Base-by-base conservation (phyloP, 2,113 vertebrate genomes). In the Nyctibius bracteatus region DNA sequence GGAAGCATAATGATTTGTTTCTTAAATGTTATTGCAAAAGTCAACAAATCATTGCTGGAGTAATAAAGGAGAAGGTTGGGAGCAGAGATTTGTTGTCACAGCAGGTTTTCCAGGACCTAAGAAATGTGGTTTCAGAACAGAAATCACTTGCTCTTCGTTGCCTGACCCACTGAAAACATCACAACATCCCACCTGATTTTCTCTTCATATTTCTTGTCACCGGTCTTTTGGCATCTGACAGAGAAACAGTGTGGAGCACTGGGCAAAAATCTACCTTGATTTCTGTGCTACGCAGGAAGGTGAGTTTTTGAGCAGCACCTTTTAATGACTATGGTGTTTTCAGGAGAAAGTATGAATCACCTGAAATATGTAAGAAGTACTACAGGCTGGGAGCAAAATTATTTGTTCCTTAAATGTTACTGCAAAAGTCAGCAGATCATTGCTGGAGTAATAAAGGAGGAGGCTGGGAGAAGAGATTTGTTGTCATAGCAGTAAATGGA, bases 231-330 rank as follows among this genome's bases (percentile, higher is more conserved):
- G 33, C 28, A 67, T 58, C 59, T 79, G 54, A 58, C 5, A 2
- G 75, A 61, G 67, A 39, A 81, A 43, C 33, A 9, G 52, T 8
- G 41, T 20, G 47, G 9, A 88, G 46, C 28, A 22, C 59, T 24
- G 9, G 28, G 49, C 24, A 81, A 86, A 73, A 84, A 70, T 20
- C 43, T 55, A 18, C 41, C 20, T 35, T 24, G 39, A 52, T n/a
- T 93, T 70, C 80, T 47, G 44, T 30, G 59, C 55, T 66, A 51
- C 43, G 14, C 4, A n/a, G 35, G 9, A 33, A 97, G 95, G 97
- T 97, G 96, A 97, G 95, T 92, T 92, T 92, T 84, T 74, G 31
- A 94, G 88, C 88, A 73, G 66, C 51, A 52, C 49, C 16, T 96
- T 96, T 81, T 59, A 90, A 77, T 57, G 55, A 37, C 12, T 25